Base-by-base conservation (phyloP, 53 echinoderm and acorn worm species). In the Paracentrotus lividus region DNA sequence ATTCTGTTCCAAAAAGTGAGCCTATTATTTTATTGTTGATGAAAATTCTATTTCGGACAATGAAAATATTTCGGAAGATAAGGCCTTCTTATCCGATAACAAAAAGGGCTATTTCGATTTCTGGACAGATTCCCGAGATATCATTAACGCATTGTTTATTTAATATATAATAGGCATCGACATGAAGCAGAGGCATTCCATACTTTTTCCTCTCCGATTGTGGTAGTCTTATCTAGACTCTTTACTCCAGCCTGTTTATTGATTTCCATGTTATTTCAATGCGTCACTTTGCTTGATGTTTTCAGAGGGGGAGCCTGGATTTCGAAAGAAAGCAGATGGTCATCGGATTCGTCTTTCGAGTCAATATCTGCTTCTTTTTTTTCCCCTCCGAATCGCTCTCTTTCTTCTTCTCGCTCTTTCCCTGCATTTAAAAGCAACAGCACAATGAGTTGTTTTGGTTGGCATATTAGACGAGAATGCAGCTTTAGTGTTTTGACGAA, bases 271-370 rank as follows among this genome's bases (percentile, higher is more conserved):
- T 91, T 69, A 52, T 91, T 91, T 24, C 40, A 51, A 76, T 91
- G 72, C 72, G 91, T 91, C 91, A 91, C 75, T 72, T 90, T 61
- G 66, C 64, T 61, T 61, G 90, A 66, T 66, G 64, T 90, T 65
- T 66, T 65, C 26, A 44, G 66, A 65, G 43, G 21, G 66, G 90
- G 64, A 91, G 91, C 33, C 91, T 91, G 91, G 76, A 91, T 76
- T 76, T 75, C 91, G 29, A 51, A 64, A 42, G 91, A 52, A 49
- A 91, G 91, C 91, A 91, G 91, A 91, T 91, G 91, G 91, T 76
- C 34, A 75, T 33, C 54, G 91, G 56, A 91, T 75, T 91, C 53
- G 51, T 85, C 85, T 29, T 85, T 9, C 85, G 85, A 85, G 51
- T 51, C 85, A 85, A 85, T 85, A 47, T 81, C 47, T 85, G 47